phyloP scores from a whole-genome alignment of 2,888 invertebrate genomes.

The Thymelicus acteon region DNA sequence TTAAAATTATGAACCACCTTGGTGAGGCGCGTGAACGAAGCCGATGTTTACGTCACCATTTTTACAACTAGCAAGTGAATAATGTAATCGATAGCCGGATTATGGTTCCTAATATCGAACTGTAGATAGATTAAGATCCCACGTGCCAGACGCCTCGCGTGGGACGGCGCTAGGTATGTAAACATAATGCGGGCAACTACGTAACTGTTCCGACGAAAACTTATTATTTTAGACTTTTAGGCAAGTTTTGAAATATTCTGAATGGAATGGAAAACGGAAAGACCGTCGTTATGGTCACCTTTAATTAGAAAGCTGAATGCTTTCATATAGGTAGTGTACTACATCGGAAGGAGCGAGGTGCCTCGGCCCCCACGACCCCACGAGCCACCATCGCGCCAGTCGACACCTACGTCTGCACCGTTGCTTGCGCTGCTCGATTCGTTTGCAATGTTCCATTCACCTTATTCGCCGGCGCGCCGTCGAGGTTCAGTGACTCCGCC shows the following conservation, averaged over 20 bases:
- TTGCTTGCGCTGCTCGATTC: slow-evolving; percentile 63
- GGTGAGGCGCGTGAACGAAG: background rate
- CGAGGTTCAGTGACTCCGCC: slow-evolving; percentile 81
- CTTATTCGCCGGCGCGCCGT: slow-evolving; percentile 68
- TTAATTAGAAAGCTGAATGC: slow-evolving; percentile 77
- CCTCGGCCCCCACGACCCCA: slow-evolving; percentile 47
- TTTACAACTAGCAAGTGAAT: background rate
- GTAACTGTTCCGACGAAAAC: background rate
- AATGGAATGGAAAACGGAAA: slow-evolving; percentile 5
- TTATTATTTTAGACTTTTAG: background rate
- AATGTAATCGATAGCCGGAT: background rate
- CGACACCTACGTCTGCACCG: slow-evolving; percentile 60
- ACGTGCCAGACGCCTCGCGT: background rate
- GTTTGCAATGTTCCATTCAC: slow-evolving; percentile 83
- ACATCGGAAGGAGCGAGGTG: slow-evolving; percentile 59
- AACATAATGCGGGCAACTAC: background rate
- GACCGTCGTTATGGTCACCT: slow-evolving; percentile 51
- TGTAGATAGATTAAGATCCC: background rate
- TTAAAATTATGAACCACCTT: too few species aligned
- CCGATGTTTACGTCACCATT: background rate
- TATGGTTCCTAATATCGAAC: background rate
- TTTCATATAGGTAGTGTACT: slow-evolving; percentile 51
- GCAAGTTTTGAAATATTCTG: slow-evolving; percentile 2
- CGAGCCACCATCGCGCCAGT: background rate
- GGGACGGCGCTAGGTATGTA: background rate